Evolutionary conservation across 2,113 vertebrate species (phyloP), one percentile per base, ranked within the genome.

Genomic region (Pontoporia blainvillei): DNA sequence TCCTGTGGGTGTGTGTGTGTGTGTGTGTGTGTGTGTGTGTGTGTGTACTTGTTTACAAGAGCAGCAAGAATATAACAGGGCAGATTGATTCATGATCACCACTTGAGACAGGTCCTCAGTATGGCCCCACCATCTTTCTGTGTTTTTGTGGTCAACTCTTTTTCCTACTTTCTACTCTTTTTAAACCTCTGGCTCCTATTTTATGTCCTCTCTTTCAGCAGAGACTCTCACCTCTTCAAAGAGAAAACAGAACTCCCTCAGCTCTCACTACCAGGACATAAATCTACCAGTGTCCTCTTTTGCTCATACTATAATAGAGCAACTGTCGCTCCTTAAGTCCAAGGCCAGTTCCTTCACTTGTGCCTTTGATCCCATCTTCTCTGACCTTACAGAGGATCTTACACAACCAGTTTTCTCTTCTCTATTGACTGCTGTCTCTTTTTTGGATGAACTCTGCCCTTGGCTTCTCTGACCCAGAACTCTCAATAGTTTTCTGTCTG

Each of bases 381-480:
- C 59, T 75, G 81, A 94, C 69, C 39, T 62, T 96, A 64, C 86
- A 39, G 91, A 64, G 84, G 96, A 59, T n/a, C 7, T 96, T 72
- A 83, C 23, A 78, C 52, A 83, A 46, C 12, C 66, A 46, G 11
- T 69, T 62, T 95, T 96, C 73, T 90, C 34, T 91, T 91, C 57
- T 91, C 49, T 93, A 8, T 62, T 92, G 23, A 86, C 39, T 86
- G 7, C 20, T 90, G 3, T 75, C 62, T 69, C 41, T 52, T 84
- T 95, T 95, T 81, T 91, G 2, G 88, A 64, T 82, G 84, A 93
- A 66, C 21, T 66, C 6, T 82, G 87, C 62, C 61, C 44, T 90
- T 96, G 57, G 13, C 44, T 95, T 92, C 79, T 92, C 36, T 96
- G 81, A 94, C 64, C 21, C 15, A 72, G 73, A 92, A 71, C 61